These are phyloP conservation scores for Pachyseris speciosa DNA, from an alignment of 64 coral and sea anemone species.

Conservation along the genomic window DNA sequence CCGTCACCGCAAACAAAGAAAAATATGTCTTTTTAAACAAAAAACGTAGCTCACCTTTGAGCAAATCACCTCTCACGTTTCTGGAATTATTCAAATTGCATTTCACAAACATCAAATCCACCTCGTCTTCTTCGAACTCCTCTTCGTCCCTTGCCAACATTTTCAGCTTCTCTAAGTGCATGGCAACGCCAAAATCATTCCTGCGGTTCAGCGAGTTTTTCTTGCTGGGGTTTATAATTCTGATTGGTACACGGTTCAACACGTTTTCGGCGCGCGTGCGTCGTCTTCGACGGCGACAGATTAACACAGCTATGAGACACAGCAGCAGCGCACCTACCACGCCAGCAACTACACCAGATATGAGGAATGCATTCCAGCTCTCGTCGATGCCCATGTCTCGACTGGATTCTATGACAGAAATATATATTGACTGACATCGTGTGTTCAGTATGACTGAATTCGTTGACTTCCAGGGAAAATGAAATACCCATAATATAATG, in stretches of 20 bases:
- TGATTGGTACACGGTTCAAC: constrained; percentile 52
- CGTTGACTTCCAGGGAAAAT: too few relatives aligned
- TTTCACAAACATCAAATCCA: background rate
- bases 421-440: too few relatives aligned
- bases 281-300: constrained; percentile 22
- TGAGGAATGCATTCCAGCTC: background rate
- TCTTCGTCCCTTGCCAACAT: constrained; percentile 66
- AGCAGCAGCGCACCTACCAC: constrained; percentile 40
- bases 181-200: constrained; percentile 47
- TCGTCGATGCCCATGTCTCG: background rate
- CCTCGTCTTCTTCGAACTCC: constrained; percentile 55
- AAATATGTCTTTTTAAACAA: background rate
- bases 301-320: constrained; percentile 27
- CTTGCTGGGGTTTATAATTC: constrained; percentile 86
- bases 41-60: constrained; percentile 37
- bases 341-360: constrained; percentile 19
- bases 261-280: constrained; percentile 33
- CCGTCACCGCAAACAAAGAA: background rate
- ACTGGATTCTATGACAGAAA: background rate
- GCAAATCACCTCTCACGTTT: constrained; percentile 19
- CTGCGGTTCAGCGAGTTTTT: constrained; percentile 87
- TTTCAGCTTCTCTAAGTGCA: constrained; percentile 49
- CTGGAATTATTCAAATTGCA: constrained; percentile 65
- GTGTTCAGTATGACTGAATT: too few relatives aligned
- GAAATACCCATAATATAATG: too few relatives aligned